A percentile compares a stretch with the other conserved stretches of the same genome.
phyloP scores from a whole-genome alignment of 2,797 vertebrate species.

The Crocidura indochinensis region DNA sequence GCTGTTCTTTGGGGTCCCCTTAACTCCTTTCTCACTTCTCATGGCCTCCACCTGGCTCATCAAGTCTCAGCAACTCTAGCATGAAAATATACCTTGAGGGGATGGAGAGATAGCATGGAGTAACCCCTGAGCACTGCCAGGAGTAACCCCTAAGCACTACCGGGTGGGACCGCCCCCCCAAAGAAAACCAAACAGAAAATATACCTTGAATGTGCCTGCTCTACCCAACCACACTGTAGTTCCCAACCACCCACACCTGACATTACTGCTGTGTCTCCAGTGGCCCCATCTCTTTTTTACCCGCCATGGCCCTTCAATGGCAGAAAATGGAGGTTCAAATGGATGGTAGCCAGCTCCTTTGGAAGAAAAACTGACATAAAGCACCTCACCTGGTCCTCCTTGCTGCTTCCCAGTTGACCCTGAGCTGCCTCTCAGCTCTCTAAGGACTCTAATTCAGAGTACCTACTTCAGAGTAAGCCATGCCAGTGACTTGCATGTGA shows the following conservation, averaged over 20 bases:
- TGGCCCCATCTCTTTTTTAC: not conserved
- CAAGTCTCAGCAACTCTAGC: not conserved
- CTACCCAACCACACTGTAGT: no score
- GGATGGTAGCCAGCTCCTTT: not conserved
- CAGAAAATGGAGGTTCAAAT: not conserved
- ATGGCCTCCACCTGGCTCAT: not conserved
- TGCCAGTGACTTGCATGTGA: no score
- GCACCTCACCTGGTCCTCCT: not conserved
- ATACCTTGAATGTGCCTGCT: no score
- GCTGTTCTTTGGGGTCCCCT: not conserved
- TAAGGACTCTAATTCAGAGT: not conserved
- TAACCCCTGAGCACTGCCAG: no score
- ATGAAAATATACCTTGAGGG: not conserved
- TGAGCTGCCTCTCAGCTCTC: not conserved
- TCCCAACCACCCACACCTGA: not conserved
- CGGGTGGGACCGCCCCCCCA: no score
- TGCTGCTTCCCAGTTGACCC: not conserved
- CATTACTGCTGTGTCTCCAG: not conserved
- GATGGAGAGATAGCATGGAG: no score
- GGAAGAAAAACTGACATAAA: not conserved
- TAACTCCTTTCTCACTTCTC: not conserved
- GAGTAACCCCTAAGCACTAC: no score
- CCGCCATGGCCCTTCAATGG: fast-evolving
- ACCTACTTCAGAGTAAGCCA: no score
- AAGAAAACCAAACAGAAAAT: no score